Conservation (phyloP, 2,888 invertebrate genomes). For the Apamea anceps region DNA sequence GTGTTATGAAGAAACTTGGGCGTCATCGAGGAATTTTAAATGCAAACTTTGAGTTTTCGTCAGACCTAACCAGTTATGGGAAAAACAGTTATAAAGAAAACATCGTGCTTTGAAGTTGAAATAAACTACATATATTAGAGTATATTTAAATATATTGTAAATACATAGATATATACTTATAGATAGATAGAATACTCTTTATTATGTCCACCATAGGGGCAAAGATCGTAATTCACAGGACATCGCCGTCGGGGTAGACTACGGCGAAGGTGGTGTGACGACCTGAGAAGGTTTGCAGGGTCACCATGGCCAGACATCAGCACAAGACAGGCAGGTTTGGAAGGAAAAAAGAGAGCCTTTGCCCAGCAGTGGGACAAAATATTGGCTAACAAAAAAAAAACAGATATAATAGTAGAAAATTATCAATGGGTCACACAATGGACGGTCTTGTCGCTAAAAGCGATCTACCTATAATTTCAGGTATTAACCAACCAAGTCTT, state of each 20-base stretch:
- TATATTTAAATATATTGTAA: too few species aligned
- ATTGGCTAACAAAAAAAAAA: neutral
- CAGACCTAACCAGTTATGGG: neutral
- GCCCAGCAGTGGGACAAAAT: too few species aligned
- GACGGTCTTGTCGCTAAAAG: neutral
- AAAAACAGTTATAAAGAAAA: neutral
- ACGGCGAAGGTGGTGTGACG: too few species aligned
- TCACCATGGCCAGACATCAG: neutral
- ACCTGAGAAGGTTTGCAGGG: neutral
- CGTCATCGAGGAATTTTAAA: neutral
- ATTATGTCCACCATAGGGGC: too few species aligned
- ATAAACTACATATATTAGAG: neutral
- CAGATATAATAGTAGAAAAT: neutral
- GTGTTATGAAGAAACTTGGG: neutral
- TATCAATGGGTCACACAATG: neutral
- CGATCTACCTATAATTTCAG: conserved; percentile 1
- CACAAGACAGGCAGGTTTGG: neutral
- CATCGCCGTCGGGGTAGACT: too few species aligned
- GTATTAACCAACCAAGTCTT: neutral
- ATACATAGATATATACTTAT: neutral
- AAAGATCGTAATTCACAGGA: too few species aligned
- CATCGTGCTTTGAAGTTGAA: conserved; percentile 5
- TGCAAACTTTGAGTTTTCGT: neutral
- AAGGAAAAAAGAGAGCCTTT: neutral
- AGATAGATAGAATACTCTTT: too few species aligned